phyloP scores from a whole-genome alignment of 2,113 vertebrate species.

The Xiphophorus couchianus region DNA sequence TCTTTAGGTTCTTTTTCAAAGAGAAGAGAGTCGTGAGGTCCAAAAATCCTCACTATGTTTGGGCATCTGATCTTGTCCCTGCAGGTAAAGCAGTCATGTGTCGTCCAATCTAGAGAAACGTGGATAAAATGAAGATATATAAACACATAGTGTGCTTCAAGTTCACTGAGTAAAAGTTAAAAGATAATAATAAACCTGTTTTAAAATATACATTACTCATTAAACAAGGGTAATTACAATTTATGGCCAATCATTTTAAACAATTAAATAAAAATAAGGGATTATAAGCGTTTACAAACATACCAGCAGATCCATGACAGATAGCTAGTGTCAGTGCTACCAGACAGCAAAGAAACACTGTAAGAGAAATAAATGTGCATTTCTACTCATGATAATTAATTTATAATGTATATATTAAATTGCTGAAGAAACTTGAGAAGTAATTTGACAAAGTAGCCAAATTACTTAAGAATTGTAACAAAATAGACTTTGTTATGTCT shows the following conservation, averaged over 20 bases:
- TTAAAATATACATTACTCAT: not conserved
- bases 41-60: not conserved
- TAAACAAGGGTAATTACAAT: no score
- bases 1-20: not conserved
- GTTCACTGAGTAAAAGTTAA: not conserved
- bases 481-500: no score
- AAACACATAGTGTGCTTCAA: not conserved
- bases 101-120: not conserved
- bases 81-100: not conserved
- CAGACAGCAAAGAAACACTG: not conserved
- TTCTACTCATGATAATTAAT: no score
- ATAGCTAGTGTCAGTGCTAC: no score
- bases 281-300: not conserved
- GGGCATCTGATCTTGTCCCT: not conserved
- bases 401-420: no score
- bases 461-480: no score
- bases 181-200: not conserved
- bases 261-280: not conserved
- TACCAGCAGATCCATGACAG: not conserved
- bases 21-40: not conserved
- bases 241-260: not conserved
- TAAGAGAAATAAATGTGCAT: not conserved
- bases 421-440: no score
- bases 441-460: no score
- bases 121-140: not conserved